A percentile compares a stretch with the other conserved stretches of the same genome.
Conservation (phyloP, 2,797 vertebrate genomes). For the Epinephelus awoara region DNA sequence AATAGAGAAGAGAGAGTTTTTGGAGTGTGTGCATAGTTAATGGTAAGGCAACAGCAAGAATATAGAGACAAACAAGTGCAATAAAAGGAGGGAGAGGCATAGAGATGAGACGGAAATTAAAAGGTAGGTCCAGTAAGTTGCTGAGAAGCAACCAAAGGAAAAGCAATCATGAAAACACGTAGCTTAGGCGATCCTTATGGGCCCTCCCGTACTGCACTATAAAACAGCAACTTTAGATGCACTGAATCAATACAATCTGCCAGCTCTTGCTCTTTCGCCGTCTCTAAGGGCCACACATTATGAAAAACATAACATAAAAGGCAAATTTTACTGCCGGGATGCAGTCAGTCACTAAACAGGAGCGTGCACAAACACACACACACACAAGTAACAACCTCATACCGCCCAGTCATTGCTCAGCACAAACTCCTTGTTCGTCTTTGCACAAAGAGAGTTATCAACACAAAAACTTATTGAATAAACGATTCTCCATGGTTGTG, state of each 20-base stretch:
- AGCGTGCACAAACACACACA: slow-evolving; percentile 7
- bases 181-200: slow-evolving; percentile 68
- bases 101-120: slow-evolving; percentile 7
- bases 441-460: slow-evolving; percentile 66
- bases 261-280: slow-evolving; percentile 68
- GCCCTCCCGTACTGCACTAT: slow-evolving; percentile 64
- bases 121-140: slow-evolving; percentile 45
- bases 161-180: slow-evolving; percentile 73
- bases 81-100: neutral
- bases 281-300: slow-evolving; percentile 78
- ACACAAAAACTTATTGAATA: slow-evolving; percentile 55
- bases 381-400: slow-evolving; percentile 40
- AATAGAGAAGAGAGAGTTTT: neutral
- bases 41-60: neutral
- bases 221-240: slow-evolving; percentile 77
- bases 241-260: slow-evolving; percentile 84
- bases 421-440: slow-evolving; percentile 44
- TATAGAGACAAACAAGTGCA: neutral
- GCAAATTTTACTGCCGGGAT: slow-evolving; percentile 74
- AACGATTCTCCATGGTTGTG: slow-evolving; percentile 60
- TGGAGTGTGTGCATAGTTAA: neutral
- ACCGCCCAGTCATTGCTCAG: slow-evolving; percentile 54
- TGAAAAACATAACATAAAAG: slow-evolving; percentile 83
- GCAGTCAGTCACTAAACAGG: slow-evolving; percentile 48
- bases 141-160: slow-evolving; percentile 50